These are phyloP conservation scores for Apocrypta bakeri DNA, from an alignment of 1,140 invertebrate species.

Conservation along the genomic window DNA sequence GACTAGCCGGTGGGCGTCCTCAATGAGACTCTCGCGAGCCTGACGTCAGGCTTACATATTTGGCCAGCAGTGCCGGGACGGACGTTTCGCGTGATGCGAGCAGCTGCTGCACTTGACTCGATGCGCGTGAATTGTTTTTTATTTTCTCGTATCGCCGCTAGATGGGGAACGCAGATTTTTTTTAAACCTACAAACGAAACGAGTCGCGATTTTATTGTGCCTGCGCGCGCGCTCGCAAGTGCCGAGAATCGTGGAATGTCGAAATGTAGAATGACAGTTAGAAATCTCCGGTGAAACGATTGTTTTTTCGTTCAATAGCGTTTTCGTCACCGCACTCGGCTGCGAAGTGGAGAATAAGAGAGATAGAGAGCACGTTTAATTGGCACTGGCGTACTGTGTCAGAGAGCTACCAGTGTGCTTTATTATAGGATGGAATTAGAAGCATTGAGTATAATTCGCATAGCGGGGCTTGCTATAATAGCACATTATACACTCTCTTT, in stretches of 20 bases:
- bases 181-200: no score
- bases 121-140: no score
- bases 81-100: conserved; percentile 33
- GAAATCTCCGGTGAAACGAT: conserved; percentile 7
- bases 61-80: conserved; percentile 62
- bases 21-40: conserved; percentile 55
- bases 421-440: conserved; percentile 23
- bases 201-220: no score
- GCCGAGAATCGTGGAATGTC: no score
- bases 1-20: conserved; percentile 57
- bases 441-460: background rate
- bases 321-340: conserved; percentile 20
- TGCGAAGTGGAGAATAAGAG: background rate
- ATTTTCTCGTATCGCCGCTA: no score
- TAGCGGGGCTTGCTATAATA: background rate
- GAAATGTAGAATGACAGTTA: no score
- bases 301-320: conserved; percentile 15
- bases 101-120: background rate
- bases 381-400: conserved; percentile 35
- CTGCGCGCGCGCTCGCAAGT: no score
- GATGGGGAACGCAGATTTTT: no score
- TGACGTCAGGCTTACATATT: conserved; percentile 74
- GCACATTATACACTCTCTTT: background rate
- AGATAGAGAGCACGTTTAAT: conserved; percentile 11
- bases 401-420: background rate